These are phyloP conservation scores for Kradibia gibbosae DNA, from an alignment of 1,140 invertebrate genomes.

Conservation along the genomic window DNA sequence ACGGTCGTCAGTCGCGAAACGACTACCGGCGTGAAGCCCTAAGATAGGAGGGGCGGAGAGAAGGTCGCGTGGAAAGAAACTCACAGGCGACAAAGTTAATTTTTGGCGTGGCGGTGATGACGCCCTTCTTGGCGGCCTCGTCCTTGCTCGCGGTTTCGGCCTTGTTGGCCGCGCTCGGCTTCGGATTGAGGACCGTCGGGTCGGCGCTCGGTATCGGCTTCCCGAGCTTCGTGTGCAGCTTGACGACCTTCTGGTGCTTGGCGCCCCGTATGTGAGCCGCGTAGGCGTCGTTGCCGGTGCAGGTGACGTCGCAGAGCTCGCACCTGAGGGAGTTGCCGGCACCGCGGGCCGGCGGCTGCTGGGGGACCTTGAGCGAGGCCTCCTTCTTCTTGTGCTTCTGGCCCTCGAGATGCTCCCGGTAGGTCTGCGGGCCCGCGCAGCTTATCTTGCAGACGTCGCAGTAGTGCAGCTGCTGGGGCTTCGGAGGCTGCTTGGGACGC, in stretches of 20 bases:
- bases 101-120: constrained; percentile 83
- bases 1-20: neutral
- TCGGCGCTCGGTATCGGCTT: constrained; percentile 97
- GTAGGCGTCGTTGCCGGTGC: constrained; percentile 97
- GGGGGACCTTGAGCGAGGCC: constrained; percentile 85
- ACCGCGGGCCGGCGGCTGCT: constrained; percentile 70
- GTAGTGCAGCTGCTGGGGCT: constrained; percentile 93
- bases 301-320: constrained; percentile 97
- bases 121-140: constrained; percentile 70
- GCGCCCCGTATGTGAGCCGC: constrained; percentile 97
- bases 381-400: constrained; percentile 99
- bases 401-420: constrained; percentile 96
- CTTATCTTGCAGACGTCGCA: constrained; percentile 99
- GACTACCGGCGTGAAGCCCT: neutral
- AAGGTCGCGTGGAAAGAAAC: constrained; percentile 29
- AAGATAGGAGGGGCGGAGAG: neutral
- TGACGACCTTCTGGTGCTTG: constrained; percentile 98
- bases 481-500: constrained; percentile 85
- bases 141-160: constrained; percentile 67
- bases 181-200: constrained; percentile 83
- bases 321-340: constrained; percentile 85
- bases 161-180: constrained; percentile 65
- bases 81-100: constrained; percentile 90
- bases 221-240: constrained; percentile 95
- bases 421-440: constrained; percentile 96